phyloP scores from a whole-genome alignment of 2,113 vertebrate genomes.

The Heptranchias perlo region DNA sequence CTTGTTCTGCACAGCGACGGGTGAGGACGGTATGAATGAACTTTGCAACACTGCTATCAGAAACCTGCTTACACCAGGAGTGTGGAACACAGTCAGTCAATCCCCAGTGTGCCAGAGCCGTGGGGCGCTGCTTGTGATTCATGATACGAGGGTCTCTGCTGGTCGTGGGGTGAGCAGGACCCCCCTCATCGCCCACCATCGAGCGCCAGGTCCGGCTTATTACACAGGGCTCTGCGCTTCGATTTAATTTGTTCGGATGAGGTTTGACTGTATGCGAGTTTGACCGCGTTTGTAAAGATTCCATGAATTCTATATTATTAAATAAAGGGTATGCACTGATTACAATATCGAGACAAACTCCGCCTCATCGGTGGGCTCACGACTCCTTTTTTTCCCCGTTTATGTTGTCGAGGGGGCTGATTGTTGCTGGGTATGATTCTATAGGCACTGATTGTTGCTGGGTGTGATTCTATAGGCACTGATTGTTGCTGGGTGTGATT shows the following conservation, averaged over 20 bases:
- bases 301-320: constrained; percentile 34
- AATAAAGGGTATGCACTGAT: constrained; percentile 28
- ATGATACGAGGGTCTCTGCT: too few relatives aligned
- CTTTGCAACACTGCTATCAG: background rate
- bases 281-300: constrained; percentile 20
- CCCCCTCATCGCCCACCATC: too few relatives aligned
- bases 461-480: too few relatives aligned
- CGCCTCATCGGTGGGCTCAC: background rate
- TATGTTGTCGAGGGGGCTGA: background rate
- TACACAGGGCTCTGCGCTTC: background rate
- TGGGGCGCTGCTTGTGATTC: background rate
- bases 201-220: background rate
- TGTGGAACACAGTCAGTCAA: background rate
- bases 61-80: background rate
- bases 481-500: too few relatives aligned
- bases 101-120: background rate
- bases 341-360: background rate
- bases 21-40: background rate
- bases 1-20: background rate
- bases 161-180: too few relatives aligned
- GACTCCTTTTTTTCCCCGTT: background rate
- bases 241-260: background rate
- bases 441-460: background rate
- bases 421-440: background rate
- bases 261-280: constrained; percentile 16